These are phyloP conservation scores for Pocillopora grandis DNA, from an alignment of 92 coral and sea anemone genomes.

Conservation along the genomic window DNA sequence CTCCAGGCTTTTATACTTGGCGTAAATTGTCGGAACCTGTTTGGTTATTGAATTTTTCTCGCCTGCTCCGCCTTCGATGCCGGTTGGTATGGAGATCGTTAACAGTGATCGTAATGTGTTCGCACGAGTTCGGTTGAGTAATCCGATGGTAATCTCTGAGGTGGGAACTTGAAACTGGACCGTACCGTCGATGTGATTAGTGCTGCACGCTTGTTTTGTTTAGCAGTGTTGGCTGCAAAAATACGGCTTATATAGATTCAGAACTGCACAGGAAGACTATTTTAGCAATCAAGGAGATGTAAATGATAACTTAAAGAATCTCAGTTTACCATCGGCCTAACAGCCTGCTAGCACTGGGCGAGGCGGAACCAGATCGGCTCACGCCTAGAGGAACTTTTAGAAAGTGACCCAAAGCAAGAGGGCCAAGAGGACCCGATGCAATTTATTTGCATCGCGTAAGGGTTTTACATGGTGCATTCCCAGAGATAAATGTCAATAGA, in stretches of 20 bases:
- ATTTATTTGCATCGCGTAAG: too few species aligned
- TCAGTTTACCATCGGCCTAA: not conserved
- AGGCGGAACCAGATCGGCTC: constrained; percentile 9
- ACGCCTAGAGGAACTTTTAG: not conserved
- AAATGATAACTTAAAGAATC: not conserved
- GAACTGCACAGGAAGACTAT: not conserved
- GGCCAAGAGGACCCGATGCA: too few species aligned
- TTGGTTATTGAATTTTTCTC: not conserved
- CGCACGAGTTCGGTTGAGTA: not conserved
- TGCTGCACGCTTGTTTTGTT: too few species aligned
- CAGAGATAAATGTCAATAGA: too few species aligned
- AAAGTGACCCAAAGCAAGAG: not conserved
- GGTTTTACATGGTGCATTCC: too few species aligned
- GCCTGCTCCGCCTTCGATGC: not conserved
- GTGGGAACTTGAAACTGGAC: too few species aligned
- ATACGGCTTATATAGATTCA: not conserved
- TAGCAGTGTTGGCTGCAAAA: not conserved
- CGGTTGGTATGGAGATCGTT: not conserved
- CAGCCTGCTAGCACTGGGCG: not conserved
- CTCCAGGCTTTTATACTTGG: not conserved
- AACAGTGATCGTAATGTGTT: not conserved
- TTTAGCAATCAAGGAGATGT: constrained; percentile 3
- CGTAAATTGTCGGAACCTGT: not conserved
- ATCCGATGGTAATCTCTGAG: too few species aligned
- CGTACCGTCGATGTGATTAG: too few species aligned